phyloP scores from a whole-genome alignment of 92 coral and sea anemone genomes.

The Bergia sp. region DNA sequence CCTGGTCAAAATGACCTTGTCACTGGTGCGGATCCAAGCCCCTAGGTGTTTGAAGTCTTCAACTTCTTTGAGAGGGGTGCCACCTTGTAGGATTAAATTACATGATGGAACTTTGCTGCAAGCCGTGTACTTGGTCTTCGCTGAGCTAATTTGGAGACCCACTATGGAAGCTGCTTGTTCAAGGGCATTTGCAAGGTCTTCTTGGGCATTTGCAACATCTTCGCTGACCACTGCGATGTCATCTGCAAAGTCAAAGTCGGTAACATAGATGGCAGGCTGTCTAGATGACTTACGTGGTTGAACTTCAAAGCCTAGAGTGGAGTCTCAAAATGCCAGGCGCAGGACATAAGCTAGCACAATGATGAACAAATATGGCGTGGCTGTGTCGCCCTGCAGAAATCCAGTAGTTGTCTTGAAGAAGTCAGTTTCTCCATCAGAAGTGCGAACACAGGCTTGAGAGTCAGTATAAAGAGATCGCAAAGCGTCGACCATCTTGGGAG shows the following conservation, averaged over 20 bases:
- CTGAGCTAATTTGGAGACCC: neutral
- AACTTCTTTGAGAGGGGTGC: neutral
- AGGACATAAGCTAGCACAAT: neutral
- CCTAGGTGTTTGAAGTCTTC: neutral
- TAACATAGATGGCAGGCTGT: no score
- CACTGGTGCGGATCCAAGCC: neutral
- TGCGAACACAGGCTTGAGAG: neutral
- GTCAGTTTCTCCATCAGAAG: no score
- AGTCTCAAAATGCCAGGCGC: neutral
- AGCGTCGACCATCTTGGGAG: neutral
- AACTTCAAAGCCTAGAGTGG: neutral
- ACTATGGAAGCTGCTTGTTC: neutral
- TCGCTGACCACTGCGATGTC: neutral
- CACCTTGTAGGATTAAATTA: neutral
- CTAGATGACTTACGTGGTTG: neutral
- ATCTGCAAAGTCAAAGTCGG: neutral
- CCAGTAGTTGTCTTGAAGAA: no score
- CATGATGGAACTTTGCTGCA: neutral
- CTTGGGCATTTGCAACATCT: neutral
- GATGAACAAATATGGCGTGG: slow-evolving; percentile 18
- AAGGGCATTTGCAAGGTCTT: neutral
- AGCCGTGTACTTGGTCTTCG: neutral
- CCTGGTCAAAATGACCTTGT: neutral
- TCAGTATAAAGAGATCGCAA: neutral
- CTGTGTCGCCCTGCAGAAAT: slow-evolving; percentile 8